Percentiles rank a stretch among this genome's conserved stretches.
These are phyloP conservation scores for Hypomesus transpacificus DNA, from an alignment of 2,113 vertebrate species.

Conservation along the genomic window DNA sequence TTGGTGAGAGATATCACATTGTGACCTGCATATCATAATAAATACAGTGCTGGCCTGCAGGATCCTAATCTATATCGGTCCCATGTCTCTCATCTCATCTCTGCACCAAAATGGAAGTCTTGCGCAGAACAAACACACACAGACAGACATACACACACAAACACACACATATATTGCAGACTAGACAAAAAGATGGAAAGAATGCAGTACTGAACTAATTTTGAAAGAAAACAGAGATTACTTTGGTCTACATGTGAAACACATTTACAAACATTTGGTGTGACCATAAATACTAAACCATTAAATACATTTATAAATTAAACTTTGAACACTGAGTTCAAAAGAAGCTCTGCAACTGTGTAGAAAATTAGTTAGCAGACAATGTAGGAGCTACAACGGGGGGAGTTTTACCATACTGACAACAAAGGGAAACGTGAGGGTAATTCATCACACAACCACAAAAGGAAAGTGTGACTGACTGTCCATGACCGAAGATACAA, in stretches of 20 bases:
- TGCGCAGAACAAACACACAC: conserved; percentile 6
- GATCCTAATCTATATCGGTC: conserved; percentile 44
- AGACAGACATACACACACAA: neutral
- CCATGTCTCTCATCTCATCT: conserved; percentile 35
- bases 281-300: conserved; percentile 50
- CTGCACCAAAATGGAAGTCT: conserved; percentile 1
- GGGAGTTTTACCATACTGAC: conserved; percentile 43
- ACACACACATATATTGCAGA: neutral
- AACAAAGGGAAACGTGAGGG: conserved; percentile 63
- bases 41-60: conserved; percentile 19
- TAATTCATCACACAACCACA: conserved; percentile 68
- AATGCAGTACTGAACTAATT: neutral
- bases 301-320: conserved; percentile 32
- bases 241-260: no score
- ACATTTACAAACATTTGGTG: conserved; percentile 41
- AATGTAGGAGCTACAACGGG: conserved; percentile 61
- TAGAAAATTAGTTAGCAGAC: conserved; percentile 61
- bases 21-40: conserved; percentile 47
- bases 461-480: conserved; percentile 67
- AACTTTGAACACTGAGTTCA: conserved; percentile 41
- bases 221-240: no score
- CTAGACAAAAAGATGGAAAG: neutral
- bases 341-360: conserved; percentile 61
- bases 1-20: conserved; percentile 47
- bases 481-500: conserved; percentile 67